phyloP scores from a whole-genome alignment of 1,140 invertebrate species.

The Cephus cinctus region DNA sequence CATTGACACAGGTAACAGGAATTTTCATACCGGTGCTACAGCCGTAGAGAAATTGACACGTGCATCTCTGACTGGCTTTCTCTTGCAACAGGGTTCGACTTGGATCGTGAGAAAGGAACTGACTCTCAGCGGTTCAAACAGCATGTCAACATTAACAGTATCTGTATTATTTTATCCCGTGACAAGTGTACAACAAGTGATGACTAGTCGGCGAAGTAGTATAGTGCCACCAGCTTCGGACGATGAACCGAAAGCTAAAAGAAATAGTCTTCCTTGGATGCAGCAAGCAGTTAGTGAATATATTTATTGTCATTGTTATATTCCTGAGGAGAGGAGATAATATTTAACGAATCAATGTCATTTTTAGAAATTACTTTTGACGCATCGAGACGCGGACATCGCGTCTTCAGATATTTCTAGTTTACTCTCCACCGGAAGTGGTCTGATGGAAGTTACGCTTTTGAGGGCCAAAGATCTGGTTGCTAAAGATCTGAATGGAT shows the following conservation, averaged over 20 bases:
- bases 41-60: background rate
- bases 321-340: background rate
- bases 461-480: slow-evolving; percentile 49
- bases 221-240: slow-evolving; percentile 22
- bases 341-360: background rate
- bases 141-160: slow-evolving; percentile 53
- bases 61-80: background rate
- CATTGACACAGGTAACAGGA: slow-evolving; percentile 36
- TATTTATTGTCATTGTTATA: slow-evolving; percentile 10
- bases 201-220: slow-evolving; percentile 33
- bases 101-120: slow-evolving; percentile 43
- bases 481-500: slow-evolving; percentile 54
- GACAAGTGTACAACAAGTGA: slow-evolving; percentile 34
- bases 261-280: slow-evolving; percentile 50
- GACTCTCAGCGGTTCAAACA: slow-evolving; percentile 36
- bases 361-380: slow-evolving; percentile 42
- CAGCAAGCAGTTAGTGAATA: slow-evolving; percentile 47
- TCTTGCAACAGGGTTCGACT: slow-evolving; percentile 25
- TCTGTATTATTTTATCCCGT: slow-evolving; percentile 58
- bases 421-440: slow-evolving; percentile 46
- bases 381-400: slow-evolving; percentile 41
- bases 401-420: slow-evolving; percentile 46
- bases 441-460: slow-evolving; percentile 50
- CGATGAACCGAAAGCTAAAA: slow-evolving; percentile 38
- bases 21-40: background rate